These are phyloP conservation scores for Notodonta dromedarius DNA, from an alignment of 2,888 invertebrate genomes.

Conservation along the genomic window DNA sequence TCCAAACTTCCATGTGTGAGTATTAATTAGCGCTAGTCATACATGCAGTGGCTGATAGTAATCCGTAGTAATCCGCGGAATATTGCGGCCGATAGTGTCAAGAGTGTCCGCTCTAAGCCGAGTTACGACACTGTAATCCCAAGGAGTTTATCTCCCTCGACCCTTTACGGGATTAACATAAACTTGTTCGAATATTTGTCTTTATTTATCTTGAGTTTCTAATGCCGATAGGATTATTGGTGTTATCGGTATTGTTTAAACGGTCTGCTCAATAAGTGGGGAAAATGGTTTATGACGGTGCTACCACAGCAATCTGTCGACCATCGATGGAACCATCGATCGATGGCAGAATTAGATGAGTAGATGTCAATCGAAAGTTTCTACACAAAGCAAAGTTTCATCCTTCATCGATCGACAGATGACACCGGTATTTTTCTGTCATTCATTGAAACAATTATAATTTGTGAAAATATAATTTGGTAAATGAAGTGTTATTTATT, in stretches of 20 bases:
- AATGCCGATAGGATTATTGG: slow-evolving; percentile 42
- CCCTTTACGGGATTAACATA: slow-evolving; percentile 77
- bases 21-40: slow-evolving; percentile 60
- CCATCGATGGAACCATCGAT: too few species aligned
- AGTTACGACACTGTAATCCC: slow-evolving; percentile 70
- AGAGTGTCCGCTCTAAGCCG: slow-evolving; percentile 68
- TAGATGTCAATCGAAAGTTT: too few species aligned
- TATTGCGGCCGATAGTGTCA: slow-evolving; percentile 70
- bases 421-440: too few species aligned
- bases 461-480: too few species aligned
- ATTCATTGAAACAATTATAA: too few species aligned
- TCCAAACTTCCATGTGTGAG: slow-evolving; percentile 36
- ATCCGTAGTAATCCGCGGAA: slow-evolving; percentile 67
- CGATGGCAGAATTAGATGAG: too few species aligned
- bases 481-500: too few species aligned
- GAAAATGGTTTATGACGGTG: too few species aligned
- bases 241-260: slow-evolving; percentile 35
- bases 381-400: too few species aligned
- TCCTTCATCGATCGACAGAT: too few species aligned
- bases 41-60: slow-evolving; percentile 61
- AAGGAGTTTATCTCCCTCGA: slow-evolving; percentile 67
- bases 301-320: too few species aligned
- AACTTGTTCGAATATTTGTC: slow-evolving; percentile 70
- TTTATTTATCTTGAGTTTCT: slow-evolving; percentile 65
- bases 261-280: neutral